A percentile compares a stretch with the other conserved stretches of the same genome.
phyloP scores from a whole-genome alignment of 2,888 invertebrate species.

The Cenopis cana region DNA sequence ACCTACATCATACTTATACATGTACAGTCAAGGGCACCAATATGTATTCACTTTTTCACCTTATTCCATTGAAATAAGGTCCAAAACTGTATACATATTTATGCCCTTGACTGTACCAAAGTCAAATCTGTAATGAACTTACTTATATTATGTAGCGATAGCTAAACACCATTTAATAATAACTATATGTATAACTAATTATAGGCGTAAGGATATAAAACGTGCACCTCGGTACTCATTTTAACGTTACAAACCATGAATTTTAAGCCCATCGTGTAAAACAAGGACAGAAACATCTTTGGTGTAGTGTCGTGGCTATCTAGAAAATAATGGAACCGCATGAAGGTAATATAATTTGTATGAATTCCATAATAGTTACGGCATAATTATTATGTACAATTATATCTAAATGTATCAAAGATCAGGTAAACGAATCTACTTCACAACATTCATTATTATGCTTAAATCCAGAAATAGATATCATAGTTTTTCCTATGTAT shows the following conservation, averaged over 20 bases:
- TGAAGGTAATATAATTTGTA: background rate
- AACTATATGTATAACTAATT: constrained; percentile 33
- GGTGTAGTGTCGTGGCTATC: background rate
- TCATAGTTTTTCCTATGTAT: background rate
- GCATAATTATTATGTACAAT: constrained; percentile 26
- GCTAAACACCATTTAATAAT: constrained; percentile 64
- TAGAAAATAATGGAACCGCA: background rate
- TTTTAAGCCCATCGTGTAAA: constrained; percentile 21
- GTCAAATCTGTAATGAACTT: background rate
- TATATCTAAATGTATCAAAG: constrained; percentile 15
- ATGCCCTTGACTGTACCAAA: too few species aligned
- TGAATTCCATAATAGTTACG: background rate
- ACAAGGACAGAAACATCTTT: background rate
- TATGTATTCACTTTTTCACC: too few species aligned
- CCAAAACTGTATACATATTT: too few species aligned
- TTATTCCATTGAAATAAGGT: too few species aligned
- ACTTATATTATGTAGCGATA: constrained; percentile 46
- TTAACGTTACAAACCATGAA: constrained; percentile 55
- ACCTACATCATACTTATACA: background rate
- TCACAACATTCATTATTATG: constrained; percentile 40
- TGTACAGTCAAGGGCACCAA: too few species aligned
- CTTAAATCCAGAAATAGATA: constrained; percentile 5
- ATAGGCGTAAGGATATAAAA: constrained; percentile 30
- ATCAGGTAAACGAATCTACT: constrained; percentile 29
- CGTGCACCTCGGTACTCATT: constrained; percentile 48